These are phyloP conservation scores for Sebastes oblongus DNA, from an alignment of 2,797 vertebrate species.

Conservation along the genomic window DNA sequence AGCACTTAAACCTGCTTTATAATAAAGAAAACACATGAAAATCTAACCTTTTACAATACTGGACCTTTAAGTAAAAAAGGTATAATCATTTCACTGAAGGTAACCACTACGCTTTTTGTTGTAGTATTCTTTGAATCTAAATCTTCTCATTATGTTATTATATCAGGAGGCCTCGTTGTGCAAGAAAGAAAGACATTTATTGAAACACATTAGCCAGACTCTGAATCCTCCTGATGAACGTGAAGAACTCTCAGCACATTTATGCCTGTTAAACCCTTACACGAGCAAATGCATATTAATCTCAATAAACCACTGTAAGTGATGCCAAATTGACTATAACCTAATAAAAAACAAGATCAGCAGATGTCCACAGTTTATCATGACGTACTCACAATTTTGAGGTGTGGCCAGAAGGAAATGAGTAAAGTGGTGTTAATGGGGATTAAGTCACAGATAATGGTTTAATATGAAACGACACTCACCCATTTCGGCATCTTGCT, in stretches of 20 bases:
- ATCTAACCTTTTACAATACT: too few relatives aligned
- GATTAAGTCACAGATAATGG: background rate
- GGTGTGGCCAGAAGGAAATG: background rate
- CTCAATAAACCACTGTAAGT: background rate
- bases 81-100: background rate
- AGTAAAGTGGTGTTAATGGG: background rate
- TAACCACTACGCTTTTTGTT: background rate
- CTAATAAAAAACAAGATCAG: background rate
- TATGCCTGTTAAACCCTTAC: background rate
- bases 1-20: too few relatives aligned
- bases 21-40: too few relatives aligned
- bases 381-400: background rate
- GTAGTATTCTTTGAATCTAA: background rate
- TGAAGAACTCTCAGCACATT: background rate
- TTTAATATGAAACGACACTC: constrained; percentile 39
- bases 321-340: background rate
- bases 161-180: background rate
- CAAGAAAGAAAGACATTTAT: background rate
- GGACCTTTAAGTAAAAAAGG: background rate
- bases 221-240: background rate
- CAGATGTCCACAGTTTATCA: background rate
- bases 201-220: background rate
- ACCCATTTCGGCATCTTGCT: constrained; percentile 86
- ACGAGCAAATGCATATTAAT: background rate
- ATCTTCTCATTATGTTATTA: background rate